Percentiles rank a stretch among this genome's conserved stretches.
Conservation (phyloP, 2,113 vertebrate species). For the Crypturellus undulatus region DNA sequence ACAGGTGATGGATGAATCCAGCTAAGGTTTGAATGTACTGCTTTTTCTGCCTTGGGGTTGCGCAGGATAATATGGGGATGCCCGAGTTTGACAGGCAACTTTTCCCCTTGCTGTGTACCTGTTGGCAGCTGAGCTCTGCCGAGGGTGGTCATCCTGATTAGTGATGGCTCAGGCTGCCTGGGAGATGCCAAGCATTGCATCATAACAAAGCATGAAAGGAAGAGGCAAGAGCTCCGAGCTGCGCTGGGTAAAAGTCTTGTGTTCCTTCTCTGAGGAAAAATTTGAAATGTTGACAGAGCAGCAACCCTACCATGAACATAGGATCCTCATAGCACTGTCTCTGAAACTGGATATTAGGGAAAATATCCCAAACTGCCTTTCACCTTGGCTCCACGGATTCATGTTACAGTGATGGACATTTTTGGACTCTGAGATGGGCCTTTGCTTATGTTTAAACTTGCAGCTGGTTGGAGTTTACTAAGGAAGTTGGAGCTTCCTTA, state of each 20-base stretch:
- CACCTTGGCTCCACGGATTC: conserved; percentile 5
- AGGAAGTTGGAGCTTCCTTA: neutral
- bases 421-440: conserved; percentile 24
- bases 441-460: conserved; percentile 29
- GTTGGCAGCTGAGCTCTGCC: neutral
- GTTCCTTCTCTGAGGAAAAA: neutral
- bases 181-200: neutral
- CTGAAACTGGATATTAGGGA: neutral
- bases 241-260: neutral
- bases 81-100: neutral
- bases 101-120: neutral
- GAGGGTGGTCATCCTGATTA: neutral
- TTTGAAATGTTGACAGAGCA: neutral
- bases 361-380: conserved; percentile 23
- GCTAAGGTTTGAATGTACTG: neutral
- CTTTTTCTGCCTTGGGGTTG: neutral
- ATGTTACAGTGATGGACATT: neutral
- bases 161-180: neutral
- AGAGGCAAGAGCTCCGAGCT: neutral
- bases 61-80: neutral
- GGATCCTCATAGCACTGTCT: neutral
- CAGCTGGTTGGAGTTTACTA: neutral
- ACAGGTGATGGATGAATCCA: neutral
- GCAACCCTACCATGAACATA: neutral
- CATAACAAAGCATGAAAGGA: neutral